phyloP scores from a whole-genome alignment of 2,888 invertebrate species.

The Eremobia ochroleuca region DNA sequence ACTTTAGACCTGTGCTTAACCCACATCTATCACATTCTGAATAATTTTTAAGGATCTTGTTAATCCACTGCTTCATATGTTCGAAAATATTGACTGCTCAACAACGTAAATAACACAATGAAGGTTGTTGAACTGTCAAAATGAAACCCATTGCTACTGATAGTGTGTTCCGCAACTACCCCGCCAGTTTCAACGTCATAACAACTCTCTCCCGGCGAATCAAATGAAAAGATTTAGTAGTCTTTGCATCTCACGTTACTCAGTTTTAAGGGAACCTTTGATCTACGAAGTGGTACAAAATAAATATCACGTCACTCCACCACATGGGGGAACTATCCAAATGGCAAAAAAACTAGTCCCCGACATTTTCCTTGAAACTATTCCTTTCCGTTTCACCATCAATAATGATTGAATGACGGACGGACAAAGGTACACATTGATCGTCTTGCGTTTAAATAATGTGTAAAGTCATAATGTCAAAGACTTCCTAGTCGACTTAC shows the following conservation, averaged over 20 bases:
- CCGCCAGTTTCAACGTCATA: not conserved
- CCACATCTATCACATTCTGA: too few species aligned
- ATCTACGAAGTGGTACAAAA: conserved; percentile 6
- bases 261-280: conserved; percentile 1
- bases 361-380: conserved; percentile 7
- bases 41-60: too few species aligned
- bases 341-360: conserved; percentile 12
- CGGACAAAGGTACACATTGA: not conserved
- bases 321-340: conserved; percentile 2
- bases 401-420: conserved; percentile 12
- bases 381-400: conserved; percentile 16
- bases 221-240: not conserved
- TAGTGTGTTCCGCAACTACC: too few species aligned
- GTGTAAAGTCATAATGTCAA: not conserved
- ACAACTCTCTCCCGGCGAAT: not conserved
- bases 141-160: not conserved
- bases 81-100: not conserved
- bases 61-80: not conserved
- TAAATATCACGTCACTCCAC: conserved; percentile 11
- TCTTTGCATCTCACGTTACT: not conserved
- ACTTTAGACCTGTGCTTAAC: too few species aligned
- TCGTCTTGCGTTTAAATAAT: not conserved
- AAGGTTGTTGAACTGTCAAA: not conserved
- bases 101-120: not conserved
- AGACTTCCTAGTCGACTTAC: not conserved